Conservation (phyloP, 2,888 invertebrate species). For the Conus canariensis region DNA sequence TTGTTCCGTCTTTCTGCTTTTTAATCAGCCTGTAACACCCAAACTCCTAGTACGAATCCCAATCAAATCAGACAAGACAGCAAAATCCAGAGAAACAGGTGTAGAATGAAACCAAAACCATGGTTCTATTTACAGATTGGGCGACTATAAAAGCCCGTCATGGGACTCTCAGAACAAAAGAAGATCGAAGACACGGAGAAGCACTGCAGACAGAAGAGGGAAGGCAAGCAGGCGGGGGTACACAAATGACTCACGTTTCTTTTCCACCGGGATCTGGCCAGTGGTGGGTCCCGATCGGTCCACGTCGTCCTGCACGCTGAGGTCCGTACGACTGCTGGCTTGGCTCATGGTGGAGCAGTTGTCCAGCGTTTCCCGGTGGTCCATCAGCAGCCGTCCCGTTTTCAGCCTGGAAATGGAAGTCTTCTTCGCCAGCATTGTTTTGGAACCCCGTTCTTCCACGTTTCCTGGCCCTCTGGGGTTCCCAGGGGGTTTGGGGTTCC, state of each 20-base stretch:
- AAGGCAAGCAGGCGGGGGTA: neutral
- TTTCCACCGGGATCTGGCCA: neutral
- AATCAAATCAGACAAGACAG: too few relatives aligned
- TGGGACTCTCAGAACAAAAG: too few relatives aligned
- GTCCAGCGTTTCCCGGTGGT: constrained; percentile 55
- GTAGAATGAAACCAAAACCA: too few relatives aligned
- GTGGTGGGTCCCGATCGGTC: neutral
- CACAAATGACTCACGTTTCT: constrained; percentile 35
- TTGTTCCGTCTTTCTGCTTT: too few relatives aligned
- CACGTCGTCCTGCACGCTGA: constrained; percentile 51
- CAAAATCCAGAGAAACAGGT: too few relatives aligned
- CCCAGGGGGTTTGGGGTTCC: neutral
- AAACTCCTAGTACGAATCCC: too few relatives aligned
- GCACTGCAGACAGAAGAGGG: too few relatives aligned
- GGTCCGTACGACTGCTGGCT: constrained; percentile 64
- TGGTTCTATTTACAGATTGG: too few relatives aligned
- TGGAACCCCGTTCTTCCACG: neutral
- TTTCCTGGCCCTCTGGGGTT: neutral
- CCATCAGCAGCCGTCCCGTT: constrained; percentile 52
- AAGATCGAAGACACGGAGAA: too few relatives aligned
- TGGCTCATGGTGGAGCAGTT: constrained; percentile 55
- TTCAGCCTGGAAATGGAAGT: constrained; percentile 53
- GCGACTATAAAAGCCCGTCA: too few relatives aligned
- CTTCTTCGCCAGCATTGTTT: constrained; percentile 42
- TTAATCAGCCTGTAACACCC: too few relatives aligned